These are phyloP conservation scores for Selene dorsalis DNA, from an alignment of 2,797 vertebrate species.

Conservation along the genomic window DNA sequence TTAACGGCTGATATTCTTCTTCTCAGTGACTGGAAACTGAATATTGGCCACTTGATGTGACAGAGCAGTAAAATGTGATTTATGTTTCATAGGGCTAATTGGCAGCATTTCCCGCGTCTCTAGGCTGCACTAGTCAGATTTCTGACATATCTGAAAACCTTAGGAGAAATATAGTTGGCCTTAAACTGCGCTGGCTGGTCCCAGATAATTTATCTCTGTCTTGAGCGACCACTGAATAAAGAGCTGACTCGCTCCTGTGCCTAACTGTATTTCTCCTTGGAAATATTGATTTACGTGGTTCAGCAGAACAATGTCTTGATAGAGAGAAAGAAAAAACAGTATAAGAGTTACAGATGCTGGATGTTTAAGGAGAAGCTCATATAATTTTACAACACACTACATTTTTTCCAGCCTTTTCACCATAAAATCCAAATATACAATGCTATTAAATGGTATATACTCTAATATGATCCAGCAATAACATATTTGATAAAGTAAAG, in stretches of 20 bases:
- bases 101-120: slow-evolving; percentile 71
- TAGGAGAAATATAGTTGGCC: slow-evolving; percentile 74
- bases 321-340: slow-evolving; percentile 28
- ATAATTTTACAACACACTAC: slow-evolving; percentile 56
- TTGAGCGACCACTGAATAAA: slow-evolving; percentile 57
- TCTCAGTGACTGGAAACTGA: slow-evolving; percentile 63
- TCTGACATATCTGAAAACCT: slow-evolving; percentile 76
- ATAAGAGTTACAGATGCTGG: slow-evolving; percentile 48
- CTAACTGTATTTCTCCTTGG: slow-evolving; percentile 63
- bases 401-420: slow-evolving; percentile 50
- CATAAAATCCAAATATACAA: slow-evolving; percentile 50
- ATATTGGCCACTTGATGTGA: slow-evolving; percentile 61
- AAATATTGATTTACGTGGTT: slow-evolving; percentile 73
- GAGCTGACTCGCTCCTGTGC: slow-evolving; percentile 72
- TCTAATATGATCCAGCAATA: slow-evolving; percentile 27
- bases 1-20: slow-evolving; percentile 62
- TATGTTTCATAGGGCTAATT: slow-evolving; percentile 77
- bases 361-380: slow-evolving; percentile 48
- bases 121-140: slow-evolving; percentile 67
- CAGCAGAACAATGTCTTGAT: slow-evolving; percentile 66
- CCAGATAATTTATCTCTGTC: slow-evolving; percentile 78
- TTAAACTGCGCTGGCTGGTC: slow-evolving; percentile 64
- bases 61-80: slow-evolving; percentile 79
- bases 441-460: slow-evolving; percentile 29
- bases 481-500: slow-evolving; percentile 21